Conservation (phyloP, 1,140 invertebrate genomes). For the Bacillus rossius region DNA sequence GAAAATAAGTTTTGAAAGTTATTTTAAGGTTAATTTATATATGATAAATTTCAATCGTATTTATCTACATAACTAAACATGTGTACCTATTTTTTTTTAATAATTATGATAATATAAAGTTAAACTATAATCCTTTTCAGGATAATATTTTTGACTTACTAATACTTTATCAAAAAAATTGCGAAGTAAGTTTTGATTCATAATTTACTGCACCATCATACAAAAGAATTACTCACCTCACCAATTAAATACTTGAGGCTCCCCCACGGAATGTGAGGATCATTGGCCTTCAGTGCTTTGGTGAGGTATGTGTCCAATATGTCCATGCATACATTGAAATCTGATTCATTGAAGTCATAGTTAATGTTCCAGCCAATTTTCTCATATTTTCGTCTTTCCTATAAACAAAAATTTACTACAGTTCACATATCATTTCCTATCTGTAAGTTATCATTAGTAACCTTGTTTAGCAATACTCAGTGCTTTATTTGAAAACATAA, state of each 20-base stretch:
- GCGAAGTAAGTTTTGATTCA: no score
- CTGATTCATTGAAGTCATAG: slow-evolving; percentile 90
- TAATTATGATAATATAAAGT: no score
- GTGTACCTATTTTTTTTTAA: no score
- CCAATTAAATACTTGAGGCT: slow-evolving; percentile 88
- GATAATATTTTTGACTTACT: neutral
- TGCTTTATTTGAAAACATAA: no score
- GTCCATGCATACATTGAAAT: slow-evolving; percentile 79
- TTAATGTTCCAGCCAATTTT: slow-evolving; percentile 92
- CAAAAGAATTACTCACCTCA: slow-evolving; percentile 63
- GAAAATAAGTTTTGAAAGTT: neutral
- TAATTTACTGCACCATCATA: no score
- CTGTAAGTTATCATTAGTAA: no score
- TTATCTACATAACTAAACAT: no score
- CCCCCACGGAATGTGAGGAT: slow-evolving; percentile 71
- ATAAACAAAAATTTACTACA: slow-evolving; percentile 18
- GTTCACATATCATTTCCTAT: no score
- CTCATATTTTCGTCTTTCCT: slow-evolving; percentile 85
- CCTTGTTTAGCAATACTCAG: no score
- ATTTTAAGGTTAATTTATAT: slow-evolving; percentile 5
- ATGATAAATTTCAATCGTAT: slow-evolving; percentile 11
- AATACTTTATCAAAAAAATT: slow-evolving; percentile 1
- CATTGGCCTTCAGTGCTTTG: slow-evolving; percentile 54
- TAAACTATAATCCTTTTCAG: no score
- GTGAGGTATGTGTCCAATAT: slow-evolving; percentile 79